Base-by-base conservation (phyloP, 2,888 invertebrate genomes). In the Patella depressa region DNA sequence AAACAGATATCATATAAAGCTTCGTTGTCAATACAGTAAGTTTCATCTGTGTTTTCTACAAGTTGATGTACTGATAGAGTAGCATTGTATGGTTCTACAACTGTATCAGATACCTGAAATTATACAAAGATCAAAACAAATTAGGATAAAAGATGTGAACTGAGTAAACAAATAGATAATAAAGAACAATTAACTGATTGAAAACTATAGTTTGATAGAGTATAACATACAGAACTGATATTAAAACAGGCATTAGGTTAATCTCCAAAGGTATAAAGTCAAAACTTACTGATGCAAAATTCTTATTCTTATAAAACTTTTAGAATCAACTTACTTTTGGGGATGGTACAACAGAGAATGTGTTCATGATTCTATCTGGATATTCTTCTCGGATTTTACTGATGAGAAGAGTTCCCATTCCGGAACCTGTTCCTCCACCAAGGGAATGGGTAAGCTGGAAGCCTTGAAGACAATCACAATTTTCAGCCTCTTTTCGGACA, bases 271-370 rank as follows among this genome's bases (percentile, higher is more conserved):
- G 4, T 34, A 45, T 45, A 9, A 45, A 3, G 45, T 45, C 45
- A 45, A 45, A 45, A 45, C 9, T 45, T 45, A 9, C 9, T 45
- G 45, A 9, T 45, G 9, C 7, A 45, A 45, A 45, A 45, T 7
- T 45, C 45, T 45, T 45, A 9, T 45, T 45, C 45, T 45, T 9
- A 9, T 9, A 45, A 45, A 45, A 45, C 45, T 45, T 45, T 45
- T 45, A 45, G 45, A 45, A 45, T 45, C 45, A 0, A 65, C 65
- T 75, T 19, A 95, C 93, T 93, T 96, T 96, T 17, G 96, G 96
- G n/a, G 95, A 96, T 55, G 97, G 91, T 94, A 97, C 94, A 82
- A 98, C 97, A 81, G 97, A 97, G 93, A 97, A 98, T 91, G 98
- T 98, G 94, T 97, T 97, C 97, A 98, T 98, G 89, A 88, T 88